Conservation (phyloP, 2,113 vertebrate species). For the Peucedramus taeniatus region DNA sequence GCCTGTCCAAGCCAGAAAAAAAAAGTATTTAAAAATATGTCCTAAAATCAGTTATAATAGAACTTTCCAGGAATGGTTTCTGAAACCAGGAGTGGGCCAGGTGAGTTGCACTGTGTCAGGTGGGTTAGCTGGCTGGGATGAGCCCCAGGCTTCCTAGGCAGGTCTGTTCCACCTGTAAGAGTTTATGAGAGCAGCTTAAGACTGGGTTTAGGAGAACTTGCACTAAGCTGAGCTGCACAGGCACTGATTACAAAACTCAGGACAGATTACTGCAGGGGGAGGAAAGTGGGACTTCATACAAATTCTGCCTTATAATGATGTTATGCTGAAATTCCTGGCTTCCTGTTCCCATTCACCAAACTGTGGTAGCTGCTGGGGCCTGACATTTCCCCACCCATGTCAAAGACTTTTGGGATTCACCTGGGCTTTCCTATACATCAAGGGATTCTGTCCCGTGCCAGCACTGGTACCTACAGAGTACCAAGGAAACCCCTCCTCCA, state of each 20-base stretch:
- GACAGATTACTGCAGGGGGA: background rate
- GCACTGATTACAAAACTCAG: background rate
- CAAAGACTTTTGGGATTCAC: background rate
- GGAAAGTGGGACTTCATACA: background rate
- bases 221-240: background rate
- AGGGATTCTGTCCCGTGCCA: rapidly evolving
- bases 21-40: background rate
- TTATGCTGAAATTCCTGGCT: background rate
- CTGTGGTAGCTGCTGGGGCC: background rate
- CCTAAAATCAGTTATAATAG: background rate
- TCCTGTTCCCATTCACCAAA: background rate
- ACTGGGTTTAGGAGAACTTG: background rate
- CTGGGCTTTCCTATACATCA: background rate
- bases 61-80: background rate
- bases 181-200: background rate
- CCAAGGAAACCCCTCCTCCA: background rate
- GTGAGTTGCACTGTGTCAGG: background rate
- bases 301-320: background rate
- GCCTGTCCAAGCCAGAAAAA: background rate
- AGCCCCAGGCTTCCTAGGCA: background rate
- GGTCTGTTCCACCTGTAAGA: background rate
- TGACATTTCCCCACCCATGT: background rate
- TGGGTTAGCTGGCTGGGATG: background rate
- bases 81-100: background rate
- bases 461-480: background rate